Evolutionary conservation across 2,888 invertebrate species (phyloP).

Genomic region (Latrodectus elegans): DNA sequence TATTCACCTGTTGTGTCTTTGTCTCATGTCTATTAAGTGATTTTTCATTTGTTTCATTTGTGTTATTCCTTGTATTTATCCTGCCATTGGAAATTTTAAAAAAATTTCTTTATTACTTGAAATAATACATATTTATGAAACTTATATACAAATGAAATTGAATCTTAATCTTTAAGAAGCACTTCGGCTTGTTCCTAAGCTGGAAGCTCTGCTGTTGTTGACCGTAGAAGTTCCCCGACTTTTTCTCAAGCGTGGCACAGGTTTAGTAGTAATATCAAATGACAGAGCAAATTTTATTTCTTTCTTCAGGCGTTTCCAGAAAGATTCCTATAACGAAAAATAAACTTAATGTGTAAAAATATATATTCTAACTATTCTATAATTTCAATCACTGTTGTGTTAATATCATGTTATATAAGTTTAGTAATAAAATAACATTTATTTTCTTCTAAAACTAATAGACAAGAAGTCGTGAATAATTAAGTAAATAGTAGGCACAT

Average conservation of each 20-base stretch:
- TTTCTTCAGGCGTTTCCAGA: slow-evolving; percentile 70
- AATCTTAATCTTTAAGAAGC: background rate
- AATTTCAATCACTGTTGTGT: background rate
- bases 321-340: slow-evolving; percentile 63
- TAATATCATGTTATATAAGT: too few species aligned
- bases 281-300: slow-evolving; percentile 71
- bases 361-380: background rate
- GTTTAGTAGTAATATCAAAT: slow-evolving; percentile 70
- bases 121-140: too few species aligned
- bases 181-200: slow-evolving; percentile 44
- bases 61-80: too few species aligned
- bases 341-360: background rate
- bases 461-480: too few species aligned
- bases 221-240: slow-evolving; percentile 26
- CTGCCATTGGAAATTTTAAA: too few species aligned
- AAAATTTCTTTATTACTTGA: too few species aligned
- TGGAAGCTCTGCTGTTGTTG: slow-evolving; percentile 50
- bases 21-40: too few species aligned
- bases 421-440: too few species aligned
- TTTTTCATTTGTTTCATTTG: too few species aligned
- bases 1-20: too few species aligned
- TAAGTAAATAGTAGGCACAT: too few species aligned
- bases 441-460: too few species aligned
- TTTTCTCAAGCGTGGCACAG: slow-evolving; percentile 58
- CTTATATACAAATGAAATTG: background rate